These are phyloP conservation scores for Drosophila pallidifrons DNA, from an alignment of 1,140 invertebrate genomes.

Conservation along the genomic window DNA sequence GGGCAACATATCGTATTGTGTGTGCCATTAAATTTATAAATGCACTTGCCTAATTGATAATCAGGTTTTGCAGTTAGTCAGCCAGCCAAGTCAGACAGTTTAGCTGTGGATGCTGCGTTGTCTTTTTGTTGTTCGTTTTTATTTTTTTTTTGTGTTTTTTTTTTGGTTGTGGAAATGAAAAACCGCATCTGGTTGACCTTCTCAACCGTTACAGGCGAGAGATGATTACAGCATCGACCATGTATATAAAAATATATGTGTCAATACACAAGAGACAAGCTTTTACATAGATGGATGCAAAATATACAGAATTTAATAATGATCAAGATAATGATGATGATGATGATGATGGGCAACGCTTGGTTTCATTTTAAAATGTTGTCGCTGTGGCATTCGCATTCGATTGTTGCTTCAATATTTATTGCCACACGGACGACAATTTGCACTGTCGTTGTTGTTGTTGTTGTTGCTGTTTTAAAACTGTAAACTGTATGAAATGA, in stretches of 20 bases:
- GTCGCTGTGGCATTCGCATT: constrained; percentile 20
- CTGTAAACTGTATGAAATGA: constrained; percentile 45
- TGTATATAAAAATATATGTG: constrained; percentile 4
- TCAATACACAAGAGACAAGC: not conserved
- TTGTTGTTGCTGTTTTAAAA: constrained; percentile 64
- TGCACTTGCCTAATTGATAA: constrained; percentile 56
- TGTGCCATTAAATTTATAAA: constrained; percentile 33
- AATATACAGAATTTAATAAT: constrained; percentile 53
- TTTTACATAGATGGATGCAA: constrained; percentile 31
- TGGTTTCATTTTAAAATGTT: constrained; percentile 32
- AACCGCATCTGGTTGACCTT: constrained; percentile 76
- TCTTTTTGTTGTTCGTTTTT: not conserved
- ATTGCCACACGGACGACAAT: constrained; percentile 47
- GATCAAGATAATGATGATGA: constrained; percentile 8
- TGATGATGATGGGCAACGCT: constrained; percentile 27
- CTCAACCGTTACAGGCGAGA: constrained; percentile 69
- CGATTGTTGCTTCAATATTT: constrained; percentile 37
- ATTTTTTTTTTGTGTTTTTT: not conserved
- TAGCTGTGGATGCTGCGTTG: too few relatives aligned
- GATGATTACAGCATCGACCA: constrained; percentile 66
- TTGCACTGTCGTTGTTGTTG: constrained; percentile 27
- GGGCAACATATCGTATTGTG: constrained; percentile 4
- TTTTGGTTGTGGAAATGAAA: constrained; percentile 38
- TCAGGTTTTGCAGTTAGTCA: constrained; percentile 38
- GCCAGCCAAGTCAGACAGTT: not conserved